Evolutionary conservation across 1,140 invertebrate species (phyloP).

Genomic region (Papilio aristodemus): DNA sequence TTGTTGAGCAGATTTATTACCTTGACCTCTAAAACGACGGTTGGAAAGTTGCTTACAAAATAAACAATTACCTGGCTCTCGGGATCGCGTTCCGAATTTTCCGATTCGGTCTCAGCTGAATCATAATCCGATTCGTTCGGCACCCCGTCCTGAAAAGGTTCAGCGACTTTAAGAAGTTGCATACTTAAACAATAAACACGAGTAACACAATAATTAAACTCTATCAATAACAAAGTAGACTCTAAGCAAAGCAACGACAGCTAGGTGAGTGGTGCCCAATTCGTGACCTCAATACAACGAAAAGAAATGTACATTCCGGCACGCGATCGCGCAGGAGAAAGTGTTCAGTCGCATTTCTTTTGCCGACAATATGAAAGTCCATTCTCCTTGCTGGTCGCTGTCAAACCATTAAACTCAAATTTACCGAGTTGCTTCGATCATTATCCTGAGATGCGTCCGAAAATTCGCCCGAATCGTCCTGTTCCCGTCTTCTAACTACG

Average conservation of each 20-base stretch:
- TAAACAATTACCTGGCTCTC: slow-evolving; percentile 59
- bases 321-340: slow-evolving; percentile 75
- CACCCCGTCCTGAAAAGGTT: slow-evolving; percentile 68
- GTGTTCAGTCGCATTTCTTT: slow-evolving; percentile 65
- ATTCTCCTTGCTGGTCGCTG: slow-evolving; percentile 44
- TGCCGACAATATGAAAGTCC: slow-evolving; percentile 74
- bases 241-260: slow-evolving; percentile 57
- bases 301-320: slow-evolving; percentile 78
- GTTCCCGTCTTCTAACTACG: slow-evolving; percentile 70
- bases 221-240: slow-evolving; percentile 26
- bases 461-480: slow-evolving; percentile 75
- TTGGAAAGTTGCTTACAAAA: slow-evolving; percentile 31
- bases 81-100: slow-evolving; percentile 66
- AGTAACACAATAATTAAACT: neutral
- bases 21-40: slow-evolving; percentile 24
- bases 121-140: slow-evolving; percentile 71
- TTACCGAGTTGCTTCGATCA: slow-evolving; percentile 70
- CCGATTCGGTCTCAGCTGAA: slow-evolving; percentile 67
- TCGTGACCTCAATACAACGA: slow-evolving; percentile 74
- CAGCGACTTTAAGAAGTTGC: slow-evolving; percentile 70
- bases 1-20: neutral
- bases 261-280: slow-evolving; percentile 62
- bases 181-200: slow-evolving; percentile 45
- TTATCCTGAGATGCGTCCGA: slow-evolving; percentile 77
- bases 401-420: slow-evolving; percentile 63